phyloP scores from a whole-genome alignment of 2,888 invertebrate species.

The Melanophora roralis region DNA sequence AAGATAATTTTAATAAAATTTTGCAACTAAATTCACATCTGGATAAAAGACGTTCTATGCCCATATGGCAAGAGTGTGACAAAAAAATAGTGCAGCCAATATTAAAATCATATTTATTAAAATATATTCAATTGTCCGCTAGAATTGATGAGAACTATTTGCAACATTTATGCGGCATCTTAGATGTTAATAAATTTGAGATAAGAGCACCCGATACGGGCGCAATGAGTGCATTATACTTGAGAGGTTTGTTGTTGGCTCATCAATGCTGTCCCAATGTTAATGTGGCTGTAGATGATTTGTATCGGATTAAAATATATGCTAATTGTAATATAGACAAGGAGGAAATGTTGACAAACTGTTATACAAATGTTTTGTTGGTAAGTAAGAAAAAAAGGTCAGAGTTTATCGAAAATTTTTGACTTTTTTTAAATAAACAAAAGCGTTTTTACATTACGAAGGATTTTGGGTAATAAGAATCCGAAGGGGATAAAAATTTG shows the following conservation, averaged over 20 bases:
- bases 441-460: no score
- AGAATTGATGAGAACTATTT: slow-evolving; percentile 78
- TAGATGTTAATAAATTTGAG: slow-evolving; percentile 89
- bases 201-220: slow-evolving; percentile 78
- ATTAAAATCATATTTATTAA: slow-evolving; percentile 65
- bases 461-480: no score
- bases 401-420: no score
- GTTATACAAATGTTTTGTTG: slow-evolving; percentile 85
- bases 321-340: slow-evolving; percentile 82
- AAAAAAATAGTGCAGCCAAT: slow-evolving; percentile 76
- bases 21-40: slow-evolving; percentile 80
- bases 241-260: slow-evolving; percentile 83
- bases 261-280: slow-evolving; percentile 87
- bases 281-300: slow-evolving; percentile 84
- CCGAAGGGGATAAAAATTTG: no score
- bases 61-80: slow-evolving; percentile 80
- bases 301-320: slow-evolving; percentile 82
- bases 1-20: slow-evolving; percentile 78
- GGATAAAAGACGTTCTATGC: slow-evolving; percentile 78
- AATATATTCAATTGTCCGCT: slow-evolving; percentile 68
- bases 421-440: no score
- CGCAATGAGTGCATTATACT: slow-evolving; percentile 82
- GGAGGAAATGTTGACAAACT: slow-evolving; percentile 82
- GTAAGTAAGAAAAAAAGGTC: no score
- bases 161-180: slow-evolving; percentile 84